Base-by-base conservation (phyloP, 2,888 invertebrate genomes). In the Ptycholaimellus sp. region DNA sequence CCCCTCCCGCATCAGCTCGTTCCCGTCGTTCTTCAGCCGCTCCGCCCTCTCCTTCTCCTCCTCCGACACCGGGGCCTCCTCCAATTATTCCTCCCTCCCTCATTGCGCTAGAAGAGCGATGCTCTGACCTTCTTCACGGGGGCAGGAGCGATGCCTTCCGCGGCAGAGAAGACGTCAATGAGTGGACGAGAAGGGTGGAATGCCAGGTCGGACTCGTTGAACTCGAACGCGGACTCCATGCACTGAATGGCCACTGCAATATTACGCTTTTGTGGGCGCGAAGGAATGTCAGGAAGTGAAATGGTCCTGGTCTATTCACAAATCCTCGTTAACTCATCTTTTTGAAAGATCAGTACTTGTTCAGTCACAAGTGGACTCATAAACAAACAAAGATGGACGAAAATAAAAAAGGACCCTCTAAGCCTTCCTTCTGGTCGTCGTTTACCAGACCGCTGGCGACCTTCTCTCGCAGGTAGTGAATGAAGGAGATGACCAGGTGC, bases 191-290 rank as follows among this genome's bases (percentile, higher is more conserved):
- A 55, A 14, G 54, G 52, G 37, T 54, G 54, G 46, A 52, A 53
- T 21, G 52, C 52, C 36, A 52, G 49, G 46, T 67, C 63, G 39
- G 58, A 55, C 23, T 61, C 58, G 43, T 57, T 59, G 1, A 85
- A 64, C 46, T 73, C 74, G 59, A 79, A 90, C 6, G 82, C 79
- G 33, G 77, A 76, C 62, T 87, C 82, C 47, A 61, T 6, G 31
- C 90, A 90, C 63, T 90, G 87, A 46, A 79, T 72, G 28, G 83
- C 82, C 40, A 93, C 90, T 65, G 49, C 22, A 58, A 49, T 23
- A 13, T 23, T 23, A 23, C 25, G 25, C 25, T 23, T 23, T 23
- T 23, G n/a, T n/a, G n/a, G n/a, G n/a, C n/a, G n/a, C n/a, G n/a
- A n/a, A n/a, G n/a, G n/a, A n/a, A n/a, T n/a, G n/a, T n/a, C n/a